Evolutionary conservation across 2,888 invertebrate species (phyloP).

Genomic region (Acholoe squamosa): DNA sequence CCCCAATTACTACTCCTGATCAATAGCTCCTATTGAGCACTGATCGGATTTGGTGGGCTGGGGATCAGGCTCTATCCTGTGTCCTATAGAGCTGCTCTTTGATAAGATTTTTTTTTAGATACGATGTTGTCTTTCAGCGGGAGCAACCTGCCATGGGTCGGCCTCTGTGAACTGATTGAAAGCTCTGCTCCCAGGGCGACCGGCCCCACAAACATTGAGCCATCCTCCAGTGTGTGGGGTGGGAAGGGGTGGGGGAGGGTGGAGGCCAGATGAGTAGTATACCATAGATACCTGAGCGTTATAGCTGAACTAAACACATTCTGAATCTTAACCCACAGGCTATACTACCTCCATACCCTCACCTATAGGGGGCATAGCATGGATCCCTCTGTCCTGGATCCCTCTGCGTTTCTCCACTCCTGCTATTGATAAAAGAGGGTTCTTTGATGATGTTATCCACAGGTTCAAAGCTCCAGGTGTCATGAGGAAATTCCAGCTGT

Average conservation of each 20-base stretch:
- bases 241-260: neutral
- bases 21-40: conserved; percentile 24
- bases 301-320: neutral
- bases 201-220: too few relatives aligned
- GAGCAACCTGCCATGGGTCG: too few relatives aligned
- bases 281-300: neutral
- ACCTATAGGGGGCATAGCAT: neutral
- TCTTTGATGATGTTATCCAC: neutral
- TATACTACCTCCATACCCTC: neutral
- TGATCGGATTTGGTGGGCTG: conserved; percentile 11
- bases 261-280: neutral
- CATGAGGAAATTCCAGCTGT: neutral
- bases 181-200: too few relatives aligned
- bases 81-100: neutral
- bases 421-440: too few relatives aligned
- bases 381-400: neutral
- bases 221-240: neutral
- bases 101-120: neutral
- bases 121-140: too few relatives aligned
- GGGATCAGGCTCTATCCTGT: neutral
- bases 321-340: neutral
- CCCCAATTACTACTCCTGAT: neutral
- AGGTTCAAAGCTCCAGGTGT: neutral
- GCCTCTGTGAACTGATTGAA: too few relatives aligned
- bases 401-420: neutral